phyloP scores from a whole-genome alignment of 2,888 invertebrate genomes.

The Acanthosepion pharaonis region DNA sequence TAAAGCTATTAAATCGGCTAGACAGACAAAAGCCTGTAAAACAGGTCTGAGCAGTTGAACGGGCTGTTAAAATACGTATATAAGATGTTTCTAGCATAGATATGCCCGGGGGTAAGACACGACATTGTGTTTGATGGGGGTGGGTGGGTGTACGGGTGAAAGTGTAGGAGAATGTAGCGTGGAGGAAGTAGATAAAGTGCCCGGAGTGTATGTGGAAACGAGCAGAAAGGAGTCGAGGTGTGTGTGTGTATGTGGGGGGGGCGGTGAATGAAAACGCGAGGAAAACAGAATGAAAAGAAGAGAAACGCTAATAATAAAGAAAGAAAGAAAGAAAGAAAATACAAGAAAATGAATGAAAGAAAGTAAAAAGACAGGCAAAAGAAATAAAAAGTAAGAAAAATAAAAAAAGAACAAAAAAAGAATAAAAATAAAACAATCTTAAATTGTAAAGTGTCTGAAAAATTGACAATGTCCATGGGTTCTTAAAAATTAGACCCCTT shows the following conservation, averaged over 20 bases:
- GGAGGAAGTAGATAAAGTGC: no score
- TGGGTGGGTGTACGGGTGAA: no score
- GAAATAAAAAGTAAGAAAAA: neutral
- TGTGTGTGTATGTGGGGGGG: neutral
- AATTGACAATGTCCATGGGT: no score
- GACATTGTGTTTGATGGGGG: no score
- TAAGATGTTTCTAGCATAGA: no score
- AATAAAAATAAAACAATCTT: neutral
- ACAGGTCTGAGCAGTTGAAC: neutral
- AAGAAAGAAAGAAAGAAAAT: neutral
- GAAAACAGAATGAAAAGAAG: neutral
- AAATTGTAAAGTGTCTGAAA: no score
- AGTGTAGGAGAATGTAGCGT: no score
- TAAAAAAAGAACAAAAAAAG: neutral
- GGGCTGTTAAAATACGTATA: no score
- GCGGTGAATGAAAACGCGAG: neutral
- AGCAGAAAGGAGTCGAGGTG: no score
- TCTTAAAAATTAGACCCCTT: no score
- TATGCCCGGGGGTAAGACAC: no score
- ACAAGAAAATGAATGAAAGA: neutral
- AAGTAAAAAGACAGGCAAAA: neutral
- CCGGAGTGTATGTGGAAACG: no score
- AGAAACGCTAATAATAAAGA: neutral
- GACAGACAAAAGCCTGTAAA: slow-evolving; percentile 33
- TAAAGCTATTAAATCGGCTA: neutral